phyloP scores from a whole-genome alignment of 2,113 vertebrate species.

The Taxidea taxus region DNA sequence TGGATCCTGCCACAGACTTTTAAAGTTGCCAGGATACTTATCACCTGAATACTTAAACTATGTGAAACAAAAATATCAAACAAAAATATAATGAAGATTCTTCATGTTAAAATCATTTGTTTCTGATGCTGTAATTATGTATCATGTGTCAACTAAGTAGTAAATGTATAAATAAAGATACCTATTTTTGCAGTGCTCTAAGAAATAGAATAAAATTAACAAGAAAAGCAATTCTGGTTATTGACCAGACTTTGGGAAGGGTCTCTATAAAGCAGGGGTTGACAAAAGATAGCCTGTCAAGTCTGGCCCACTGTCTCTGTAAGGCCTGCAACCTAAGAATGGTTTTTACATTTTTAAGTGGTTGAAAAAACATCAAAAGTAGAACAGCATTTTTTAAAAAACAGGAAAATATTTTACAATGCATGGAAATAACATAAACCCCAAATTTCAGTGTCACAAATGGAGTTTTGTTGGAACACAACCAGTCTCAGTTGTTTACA shows the following conservation, averaged over 20 bases:
- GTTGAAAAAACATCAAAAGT: not conserved
- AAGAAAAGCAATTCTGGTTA: not conserved
- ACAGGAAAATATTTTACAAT: not conserved
- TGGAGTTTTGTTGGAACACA: not conserved
- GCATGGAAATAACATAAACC: not conserved
- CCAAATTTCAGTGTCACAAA: not conserved
- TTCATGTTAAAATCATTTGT: conserved; percentile 1
- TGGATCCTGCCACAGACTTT: not conserved
- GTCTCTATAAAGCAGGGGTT: not conserved
- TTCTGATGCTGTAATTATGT: not conserved
- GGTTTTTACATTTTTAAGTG: not conserved
- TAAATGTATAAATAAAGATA: not conserved
- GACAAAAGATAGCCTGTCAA: not conserved
- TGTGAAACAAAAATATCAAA: not conserved
- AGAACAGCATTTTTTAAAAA: not conserved
- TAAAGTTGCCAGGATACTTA: not conserved
- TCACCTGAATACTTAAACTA: not conserved
- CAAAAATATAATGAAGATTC: not conserved
- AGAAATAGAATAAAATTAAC: conserved; percentile 38
- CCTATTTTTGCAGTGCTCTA: not conserved
- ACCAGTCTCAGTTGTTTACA: not conserved
- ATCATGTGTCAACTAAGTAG: not conserved
- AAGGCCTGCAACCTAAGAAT: not conserved
- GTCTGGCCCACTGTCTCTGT: not conserved
- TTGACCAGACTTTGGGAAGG: not conserved